Conservation (phyloP, 2,113 vertebrate genomes). For the Mesocricetus auratus region DNA sequence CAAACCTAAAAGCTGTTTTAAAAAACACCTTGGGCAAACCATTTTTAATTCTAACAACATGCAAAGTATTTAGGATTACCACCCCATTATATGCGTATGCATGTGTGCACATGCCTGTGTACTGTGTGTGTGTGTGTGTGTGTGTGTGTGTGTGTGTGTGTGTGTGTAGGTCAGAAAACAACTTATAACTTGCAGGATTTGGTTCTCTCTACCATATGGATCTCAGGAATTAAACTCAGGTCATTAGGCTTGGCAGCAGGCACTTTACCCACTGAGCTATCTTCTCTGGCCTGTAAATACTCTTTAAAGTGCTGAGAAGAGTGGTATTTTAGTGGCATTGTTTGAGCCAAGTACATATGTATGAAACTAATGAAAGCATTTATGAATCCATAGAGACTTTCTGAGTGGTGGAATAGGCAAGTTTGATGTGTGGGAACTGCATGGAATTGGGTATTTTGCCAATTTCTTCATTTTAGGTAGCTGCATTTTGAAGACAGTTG, state of each 20-base stretch:
- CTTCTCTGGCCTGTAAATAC: conserved; percentile 11
- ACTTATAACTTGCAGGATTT: not conserved
- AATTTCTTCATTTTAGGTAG: conserved; percentile 67
- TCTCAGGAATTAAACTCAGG: not conserved
- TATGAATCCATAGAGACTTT: conserved; percentile 78
- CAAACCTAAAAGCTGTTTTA: conserved; percentile 48
- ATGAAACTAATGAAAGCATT: conserved; percentile 77
- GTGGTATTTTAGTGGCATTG: conserved; percentile 73
- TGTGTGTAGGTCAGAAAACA: not conserved
- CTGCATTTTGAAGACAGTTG: conserved; percentile 52
- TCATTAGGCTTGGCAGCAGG: not conserved
- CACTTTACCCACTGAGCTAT: not conserved
- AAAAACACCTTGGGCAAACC: conserved; percentile 44
- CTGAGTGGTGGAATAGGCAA: conserved; percentile 73
- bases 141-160: not conserved
- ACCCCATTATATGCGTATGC: no score
- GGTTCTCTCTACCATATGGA: not conserved
- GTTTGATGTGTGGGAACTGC: conserved; percentile 60
- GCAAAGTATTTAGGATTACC: conserved; percentile 50
- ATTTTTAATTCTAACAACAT: conserved; percentile 76
- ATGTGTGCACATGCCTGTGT: not conserved
- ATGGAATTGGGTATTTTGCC: conserved; percentile 67
- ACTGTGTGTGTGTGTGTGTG: not conserved
- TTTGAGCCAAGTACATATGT: conserved; percentile 77
- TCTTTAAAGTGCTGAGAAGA: conserved; percentile 59